Base-by-base conservation (phyloP, 2,113 vertebrate species). In the Rhea pennata region DNA sequence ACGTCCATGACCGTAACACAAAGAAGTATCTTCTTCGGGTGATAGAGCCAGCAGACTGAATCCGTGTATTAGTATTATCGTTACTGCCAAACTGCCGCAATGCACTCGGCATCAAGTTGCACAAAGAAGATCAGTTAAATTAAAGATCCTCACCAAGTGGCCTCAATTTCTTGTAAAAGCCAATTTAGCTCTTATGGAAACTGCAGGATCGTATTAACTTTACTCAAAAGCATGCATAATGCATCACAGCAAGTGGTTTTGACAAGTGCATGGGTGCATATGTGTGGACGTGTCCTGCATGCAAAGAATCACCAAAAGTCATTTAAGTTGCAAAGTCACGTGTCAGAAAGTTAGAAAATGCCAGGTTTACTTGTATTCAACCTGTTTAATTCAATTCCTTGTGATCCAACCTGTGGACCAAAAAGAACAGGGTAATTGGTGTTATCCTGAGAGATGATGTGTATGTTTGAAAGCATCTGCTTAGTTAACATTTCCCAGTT, bases 51-150 rank as follows among this genome's bases (percentile, higher is more conserved):
- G 84, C 76, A 90, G 91, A 73, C 82, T 62, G 82, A 96, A 96
- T 93, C 75, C 72, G 91, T 82, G 62, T 76, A 93, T 96, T 93
- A 90, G 81, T 70, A 70, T 75, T 91, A 84, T 56, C 87, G 87
- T 85, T 93, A 93, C 77, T 91, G 64, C 75, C 59, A 58, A 91
- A 54, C 58, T 92, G 90, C 76, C 89, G 95, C 89, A 86, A 84
- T 39, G 75, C 53, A 42, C 73, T 72, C 3, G 0, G 95, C 95
- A 95, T 86, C 91, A 62, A 73, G 53, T 75, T 44, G 83, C 89
- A 94, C 78, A 85, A 70, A 95, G 90, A 88, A 81, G 53, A 96
- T 95, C 89, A 59, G 92, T 75, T 94, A 94, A 94, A 97, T 95
- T 92, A 95, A 95, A 96, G 95, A 81, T 90, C 95, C 67, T 95